A percentile compares a stretch with the other conserved stretches of the same genome.
Conservation (phyloP, 2,888 invertebrate genomes). For the Ormyrus thymus region DNA sequence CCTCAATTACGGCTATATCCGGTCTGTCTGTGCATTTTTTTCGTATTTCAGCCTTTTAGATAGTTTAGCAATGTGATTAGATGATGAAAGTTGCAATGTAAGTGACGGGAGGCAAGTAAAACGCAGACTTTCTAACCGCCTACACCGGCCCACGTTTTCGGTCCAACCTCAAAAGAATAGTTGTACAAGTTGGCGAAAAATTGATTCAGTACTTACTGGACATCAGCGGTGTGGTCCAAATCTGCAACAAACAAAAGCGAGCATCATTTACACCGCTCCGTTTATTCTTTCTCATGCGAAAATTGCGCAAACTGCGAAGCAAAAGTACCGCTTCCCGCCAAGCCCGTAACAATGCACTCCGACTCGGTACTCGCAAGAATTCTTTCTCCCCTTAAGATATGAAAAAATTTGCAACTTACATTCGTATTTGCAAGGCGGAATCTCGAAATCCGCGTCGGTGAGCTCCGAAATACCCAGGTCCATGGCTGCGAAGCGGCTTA, state of each 20-base stretch:
- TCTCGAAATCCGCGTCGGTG: conserved; percentile 79
- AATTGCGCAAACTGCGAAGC: background rate
- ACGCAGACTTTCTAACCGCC: background rate
- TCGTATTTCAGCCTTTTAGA: background rate
- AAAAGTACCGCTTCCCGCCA: conserved; percentile 55
- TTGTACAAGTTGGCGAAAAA: no score
- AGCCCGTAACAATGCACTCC: background rate
- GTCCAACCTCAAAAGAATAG: conserved; percentile 44
- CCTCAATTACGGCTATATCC: conserved; percentile 35
- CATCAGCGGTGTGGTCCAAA: conserved; percentile 98
- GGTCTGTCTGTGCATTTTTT: background rate
- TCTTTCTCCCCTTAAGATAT: background rate
- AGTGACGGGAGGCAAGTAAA: background rate
- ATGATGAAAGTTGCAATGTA: no score
- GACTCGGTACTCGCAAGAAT: no score
- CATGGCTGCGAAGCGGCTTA: conserved; percentile 50
- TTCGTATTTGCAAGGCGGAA: conserved; percentile 86
- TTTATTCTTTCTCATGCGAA: background rate
- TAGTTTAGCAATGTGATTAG: no score
- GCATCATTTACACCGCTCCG: no score
- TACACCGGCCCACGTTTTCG: conserved; percentile 32
- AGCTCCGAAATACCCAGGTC: conserved; percentile 69
- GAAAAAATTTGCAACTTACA: conserved; percentile 78
- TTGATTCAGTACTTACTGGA: conserved; percentile 86
- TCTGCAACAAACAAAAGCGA: conserved; percentile 78